These are phyloP conservation scores for Lithobates sylvaticus DNA, from an alignment of 2,797 vertebrate species.

Conservation along the genomic window DNA sequence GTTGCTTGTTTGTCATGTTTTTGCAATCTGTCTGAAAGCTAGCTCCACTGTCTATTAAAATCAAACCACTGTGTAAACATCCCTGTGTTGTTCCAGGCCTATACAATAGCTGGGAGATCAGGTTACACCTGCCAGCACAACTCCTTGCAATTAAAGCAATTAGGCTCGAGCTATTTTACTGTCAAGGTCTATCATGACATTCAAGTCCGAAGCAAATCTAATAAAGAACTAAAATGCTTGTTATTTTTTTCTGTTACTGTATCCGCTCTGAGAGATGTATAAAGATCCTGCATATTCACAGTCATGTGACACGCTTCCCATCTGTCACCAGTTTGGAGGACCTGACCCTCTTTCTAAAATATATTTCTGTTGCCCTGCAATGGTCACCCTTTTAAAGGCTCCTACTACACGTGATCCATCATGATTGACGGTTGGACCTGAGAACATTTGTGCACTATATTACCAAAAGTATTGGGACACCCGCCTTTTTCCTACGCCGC, in stretches of 20 bases:
- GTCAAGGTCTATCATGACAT: constrained; percentile 88
- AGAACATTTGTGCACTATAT: no score
- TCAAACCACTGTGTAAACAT: constrained; percentile 86
- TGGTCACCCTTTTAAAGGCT: background rate
- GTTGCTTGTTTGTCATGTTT: constrained; percentile 88
- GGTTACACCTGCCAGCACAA: constrained; percentile 94
- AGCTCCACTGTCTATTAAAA: constrained; percentile 87
- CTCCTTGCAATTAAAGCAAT: constrained; percentile 95
- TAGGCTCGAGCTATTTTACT: constrained; percentile 88
- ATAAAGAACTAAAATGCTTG: constrained; percentile 53
- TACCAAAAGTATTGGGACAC: no score
- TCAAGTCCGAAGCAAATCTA: constrained; percentile 78
- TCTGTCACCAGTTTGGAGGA: background rate
- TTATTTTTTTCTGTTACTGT: constrained; percentile 42
- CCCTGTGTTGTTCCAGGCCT: constrained; percentile 79
- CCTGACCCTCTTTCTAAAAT: background rate
- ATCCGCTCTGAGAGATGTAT: constrained; percentile 12
- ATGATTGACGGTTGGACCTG: background rate
- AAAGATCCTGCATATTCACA: background rate
- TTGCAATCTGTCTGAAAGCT: constrained; percentile 84
- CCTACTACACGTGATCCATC: background rate
- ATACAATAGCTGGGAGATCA: constrained; percentile 85
- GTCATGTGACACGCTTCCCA: background rate
- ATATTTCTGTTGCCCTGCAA: background rate
- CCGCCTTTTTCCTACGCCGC: no score